Evolutionary conservation across 2,888 invertebrate species (phyloP).

Genomic region (Drosophila atroscutellata): DNA sequence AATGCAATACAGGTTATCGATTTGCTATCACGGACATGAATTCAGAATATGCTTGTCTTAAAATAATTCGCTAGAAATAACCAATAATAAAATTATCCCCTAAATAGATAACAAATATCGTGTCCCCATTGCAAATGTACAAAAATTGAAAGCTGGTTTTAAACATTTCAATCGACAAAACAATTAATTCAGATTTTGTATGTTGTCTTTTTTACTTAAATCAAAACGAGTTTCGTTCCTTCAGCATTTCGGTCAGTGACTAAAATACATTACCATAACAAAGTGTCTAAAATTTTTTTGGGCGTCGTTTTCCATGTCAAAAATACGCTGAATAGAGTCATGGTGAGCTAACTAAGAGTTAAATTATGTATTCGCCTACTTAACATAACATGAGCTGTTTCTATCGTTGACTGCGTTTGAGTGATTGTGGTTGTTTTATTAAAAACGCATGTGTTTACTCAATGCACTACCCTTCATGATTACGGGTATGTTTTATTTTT

Average conservation of each 20-base stretch:
- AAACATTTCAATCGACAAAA: conserved; percentile 32
- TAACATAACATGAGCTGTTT: not conserved
- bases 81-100: not conserved
- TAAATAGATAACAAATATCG: not conserved
- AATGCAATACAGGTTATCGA: not conserved
- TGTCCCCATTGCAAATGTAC: not conserved
- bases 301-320: conserved; percentile 17
- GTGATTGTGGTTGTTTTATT: not conserved
- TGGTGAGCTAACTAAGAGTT: conserved; percentile 17
- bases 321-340: conserved; percentile 4
- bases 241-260: conserved; percentile 20
- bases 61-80: not conserved
- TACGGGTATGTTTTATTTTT: not conserved
- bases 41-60: not conserved
- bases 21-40: not conserved
- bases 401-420: not conserved
- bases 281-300: conserved; percentile 14
- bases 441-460: not conserved
- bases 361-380: conserved; percentile 4
- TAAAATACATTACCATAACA: conserved; percentile 36
- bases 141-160: conserved; percentile 12
- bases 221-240: conserved; percentile 32
- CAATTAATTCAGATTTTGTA: conserved; percentile 27
- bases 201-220: conserved; percentile 19
- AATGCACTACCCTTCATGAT: not conserved